Evolutionary conservation across 35 echinoderm and acorn worm species (phyloP), one percentile per base, ranked within the genome.

Genomic region (Diadema setosum): DNA sequence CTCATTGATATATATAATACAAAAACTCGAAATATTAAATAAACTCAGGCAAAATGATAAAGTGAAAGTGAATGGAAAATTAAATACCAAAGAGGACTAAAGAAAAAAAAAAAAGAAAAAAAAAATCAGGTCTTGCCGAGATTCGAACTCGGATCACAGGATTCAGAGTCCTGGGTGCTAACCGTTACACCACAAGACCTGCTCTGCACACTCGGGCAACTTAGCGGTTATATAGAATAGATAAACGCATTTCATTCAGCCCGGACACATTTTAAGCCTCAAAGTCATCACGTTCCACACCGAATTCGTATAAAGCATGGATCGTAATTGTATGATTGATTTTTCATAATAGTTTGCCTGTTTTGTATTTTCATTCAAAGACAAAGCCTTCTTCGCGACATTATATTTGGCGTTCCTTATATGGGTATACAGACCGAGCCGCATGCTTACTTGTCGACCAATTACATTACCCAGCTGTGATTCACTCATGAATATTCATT

Each of bases 91-190:
- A 18, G 30, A 65, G 20, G 42, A 39, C 2, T 16, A 75, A 89
- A 12, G 45, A 48, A 90, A 60, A 16, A 27, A 17, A 31, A 32
- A 82, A 43, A 57, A 35, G 42, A 58, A 31, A 43, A 32, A 75
- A 89, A 90, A 90, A 46, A 42, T 90, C 21, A 95, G 93, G 93
- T 95, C 93, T 83, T 81, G 88, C 93, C 93, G 93, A 95, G 93
- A 95, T 91, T 95, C 83, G 93, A 95, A 95, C 93, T 95, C 93
- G 93, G 93, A 95, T 95, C 88, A 86, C 93, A 83, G 85, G 93
- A 95, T 95, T 95, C 93, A 95, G 88, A 95, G 93, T 95, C 93
- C 85, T 83, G 93, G 88, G 93, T 95, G 93, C 93, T 95, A 95
- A 95, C 93, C 93, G 70, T 95, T 95, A 95, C 93, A 95, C 93